Base-by-base conservation (phyloP, 1,140 invertebrate genomes). In the Cheumatopsyche charites region DNA sequence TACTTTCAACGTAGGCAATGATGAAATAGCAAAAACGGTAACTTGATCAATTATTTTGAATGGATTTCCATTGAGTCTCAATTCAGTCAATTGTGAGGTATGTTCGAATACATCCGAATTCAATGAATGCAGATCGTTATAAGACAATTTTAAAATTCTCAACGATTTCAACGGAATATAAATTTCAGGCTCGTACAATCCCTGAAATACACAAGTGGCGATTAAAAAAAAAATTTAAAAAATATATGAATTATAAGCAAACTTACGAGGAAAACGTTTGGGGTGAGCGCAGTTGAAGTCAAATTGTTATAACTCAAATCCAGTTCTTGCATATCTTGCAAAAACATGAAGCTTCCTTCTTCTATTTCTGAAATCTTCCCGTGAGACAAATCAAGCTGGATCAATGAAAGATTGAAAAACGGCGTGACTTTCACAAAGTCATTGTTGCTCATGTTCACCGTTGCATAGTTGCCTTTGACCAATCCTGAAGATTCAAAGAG, bases 71-170 rank as follows among this genome's bases (percentile, higher is more conserved):
- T 86, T 87, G 0, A 94, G 78, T 73, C 87, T 85, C 17, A 95
- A 80, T 36, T 85, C 83, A 70, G 88, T 88, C 1, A 95, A 75
- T 23, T 86, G 79, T 1, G 85, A 80, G 9, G 90, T 77, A 76
- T 94, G 92, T 71, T 91, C 88, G 78, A 94, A 94, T 6, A 91
- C 29, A 77, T 92, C 89, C 49, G 84, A 82, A 77, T 92, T 77
- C 0, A 94, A 78, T 0, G 84, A 88, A 73, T 91, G 88, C 1
- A 94, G 75, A 13, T 85, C 78, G 78, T 94, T 93, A 72, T 87
- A 77, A 0, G 87, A 87, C 42, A 94, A 79, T 77, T 87, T 87
- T 3, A 94, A 80, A 0, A 82, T 80, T 17, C 79, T 85, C 76
- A 94, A 79, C 0, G 87, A 84, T 9, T 77, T 76, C 7, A 94